Base-by-base conservation (phyloP, 2,888 invertebrate genomes). In the Alloscopus bannaensis region DNA sequence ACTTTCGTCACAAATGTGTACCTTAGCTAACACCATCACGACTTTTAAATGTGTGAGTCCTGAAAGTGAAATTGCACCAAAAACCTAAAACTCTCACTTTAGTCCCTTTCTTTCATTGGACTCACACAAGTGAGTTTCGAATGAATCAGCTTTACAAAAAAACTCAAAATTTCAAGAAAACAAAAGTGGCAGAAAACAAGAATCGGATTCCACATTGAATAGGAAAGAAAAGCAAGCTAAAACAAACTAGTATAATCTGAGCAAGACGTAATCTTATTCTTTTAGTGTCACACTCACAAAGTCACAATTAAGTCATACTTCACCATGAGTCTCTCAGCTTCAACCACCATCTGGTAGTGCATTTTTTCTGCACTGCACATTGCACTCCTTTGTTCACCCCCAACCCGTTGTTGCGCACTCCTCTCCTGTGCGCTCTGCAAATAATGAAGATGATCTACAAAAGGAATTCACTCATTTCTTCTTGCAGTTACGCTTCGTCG, bases 31-130 rank as follows among this genome's bases (percentile, higher is more conserved):
- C 52, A 18, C 18, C 42, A 40, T 42, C n/a, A 28, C 45, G 45
- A 45, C n/a, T n/a, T n/a, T n/a, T n/a, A n/a, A n/a, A n/a, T n/a
- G n/a, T n/a, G n/a, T n/a, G n/a, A n/a, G 45, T n/a, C 36, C 40
- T 57, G 20, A 69, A 69, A 69, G 69, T 69, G 69, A 69, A 69
- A 69, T 28, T 69, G 69, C 52, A 69, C 40, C 69, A 40, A 69
- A 66, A 68, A 66, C 0, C 8, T 18, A 1, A 31, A 24, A 57
- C 69, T 69, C 69, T 69, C 69, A 69, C 69, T 69, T 69, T 69
- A 42, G 26, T 22, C 18, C 26, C 68, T 42, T 57, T 55, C n/a
- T 47, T 6, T 62, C 29, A n/a, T n/a, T n/a, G n/a, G n/a, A n/a
- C n/a, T n/a, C n/a, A n/a, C n/a, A n/a, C n/a, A n/a, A n/a, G n/a